Evolutionary conservation across 2,113 vertebrate species (phyloP), one percentile per base, ranked within the genome.

Genomic region (Dasyornis broadbenti): DNA sequence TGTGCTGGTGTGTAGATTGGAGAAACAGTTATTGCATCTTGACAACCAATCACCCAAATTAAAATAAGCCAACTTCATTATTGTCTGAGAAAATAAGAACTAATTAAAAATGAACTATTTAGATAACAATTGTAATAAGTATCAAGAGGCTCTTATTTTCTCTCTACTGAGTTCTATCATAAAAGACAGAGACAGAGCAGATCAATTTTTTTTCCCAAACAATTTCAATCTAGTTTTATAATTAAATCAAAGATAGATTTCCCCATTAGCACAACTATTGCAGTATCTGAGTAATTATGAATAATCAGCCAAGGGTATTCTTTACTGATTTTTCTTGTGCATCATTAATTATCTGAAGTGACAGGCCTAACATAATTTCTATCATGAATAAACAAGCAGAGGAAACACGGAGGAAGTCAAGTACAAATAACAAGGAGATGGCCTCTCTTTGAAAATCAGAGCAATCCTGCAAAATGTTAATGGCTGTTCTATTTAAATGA

Each of bases 1-100:
- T 1, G 23, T 47, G 75, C 52, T 82, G 53, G 18, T 53, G 37
- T 56, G 79, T 21, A 66, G 73, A 53, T 66, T 68, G 52, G 60
- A 47, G 89, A 68, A 91, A 70, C 11, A 77, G 42, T 63, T 78
- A 53, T n/a, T 91, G 47, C 37, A 60, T 61, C 60, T 23, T 81
- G 47, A 70, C 49, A 73, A 82, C 75, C 56, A 86, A 64, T 75
- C 56, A 72, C 27, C 59, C n/a, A 84, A 89, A 94, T 89, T 81
- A 91, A 89, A 96, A 79, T 17, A 79, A 4, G 97, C 96, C 80
- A 98, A 90, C 45, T 97, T 96, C 73, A 98, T 56, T 76, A 96
- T 72, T 89, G 97, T 94, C 98, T 98, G 95, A 31, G 76, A 96
- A 70, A 89, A 94, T 64, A 68, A 86, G 15, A 80, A 90, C 56